Evolutionary conservation across 2,113 vertebrate genomes (phyloP).

Genomic region (Anoplopoma fimbria): DNA sequence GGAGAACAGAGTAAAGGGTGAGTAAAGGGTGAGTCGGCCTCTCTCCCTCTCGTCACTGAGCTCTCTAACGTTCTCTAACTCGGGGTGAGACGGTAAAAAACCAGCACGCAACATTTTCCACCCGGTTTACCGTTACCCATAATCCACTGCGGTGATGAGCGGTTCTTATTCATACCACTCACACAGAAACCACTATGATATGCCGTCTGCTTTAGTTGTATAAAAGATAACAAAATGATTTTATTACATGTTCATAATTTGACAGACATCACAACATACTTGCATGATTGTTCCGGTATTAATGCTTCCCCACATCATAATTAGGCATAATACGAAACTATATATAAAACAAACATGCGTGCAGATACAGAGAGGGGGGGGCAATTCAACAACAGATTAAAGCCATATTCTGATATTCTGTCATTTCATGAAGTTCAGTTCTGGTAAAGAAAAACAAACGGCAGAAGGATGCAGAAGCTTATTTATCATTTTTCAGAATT

Average conservation of each 20-base stretch:
- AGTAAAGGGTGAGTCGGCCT: constrained; percentile 31
- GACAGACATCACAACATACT: constrained; percentile 82
- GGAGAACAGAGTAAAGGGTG: too few species aligned
- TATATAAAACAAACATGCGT: constrained; percentile 82
- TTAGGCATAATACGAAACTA: constrained; percentile 73
- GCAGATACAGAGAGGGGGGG: constrained; percentile 56
- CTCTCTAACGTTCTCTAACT: too few species aligned
- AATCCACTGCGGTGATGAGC: constrained; percentile 40
- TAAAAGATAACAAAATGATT: constrained; percentile 84
- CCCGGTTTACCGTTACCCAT: constrained; percentile 16
- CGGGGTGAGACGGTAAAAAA: constrained; percentile 37
- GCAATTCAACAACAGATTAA: constrained; percentile 73
- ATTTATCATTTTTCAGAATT: constrained; percentile 77
- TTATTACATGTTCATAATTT: constrained; percentile 79
- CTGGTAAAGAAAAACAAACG: constrained; percentile 64
- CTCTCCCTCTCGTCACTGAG: too few species aligned
- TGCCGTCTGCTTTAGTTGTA: constrained; percentile 69
- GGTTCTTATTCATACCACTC: constrained; percentile 24
- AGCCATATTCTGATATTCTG: constrained; percentile 80
- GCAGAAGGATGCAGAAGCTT: constrained; percentile 75
- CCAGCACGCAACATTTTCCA: constrained; percentile 46
- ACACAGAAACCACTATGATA: constrained; percentile 66
- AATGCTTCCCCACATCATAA: constrained; percentile 71
- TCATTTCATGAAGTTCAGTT: constrained; percentile 50
- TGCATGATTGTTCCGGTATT: constrained; percentile 76